Conservation (phyloP, 2,888 invertebrate genomes). For the Metallyticus violacea region DNA sequence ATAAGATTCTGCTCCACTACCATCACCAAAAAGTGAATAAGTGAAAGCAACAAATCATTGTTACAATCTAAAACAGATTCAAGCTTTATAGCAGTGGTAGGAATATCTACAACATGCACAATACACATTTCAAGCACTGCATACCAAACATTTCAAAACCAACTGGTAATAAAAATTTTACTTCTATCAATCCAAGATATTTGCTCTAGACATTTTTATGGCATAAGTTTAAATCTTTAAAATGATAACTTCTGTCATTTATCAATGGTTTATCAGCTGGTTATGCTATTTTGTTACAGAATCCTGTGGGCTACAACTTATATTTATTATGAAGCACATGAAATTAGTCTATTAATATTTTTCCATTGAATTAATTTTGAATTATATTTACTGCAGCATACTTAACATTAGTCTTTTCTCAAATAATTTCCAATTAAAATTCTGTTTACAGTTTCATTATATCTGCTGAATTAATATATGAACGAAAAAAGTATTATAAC, state of each 20-base stretch:
- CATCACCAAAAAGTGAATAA: neutral
- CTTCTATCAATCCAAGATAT: neutral
- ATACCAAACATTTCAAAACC: neutral
- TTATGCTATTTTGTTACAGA: neutral
- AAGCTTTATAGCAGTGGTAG: neutral
- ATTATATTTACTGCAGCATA: too few relatives aligned
- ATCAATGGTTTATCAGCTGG: neutral
- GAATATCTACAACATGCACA: neutral
- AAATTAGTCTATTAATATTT: too few relatives aligned
- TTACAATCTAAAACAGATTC: neutral
- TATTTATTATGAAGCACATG: neutral
- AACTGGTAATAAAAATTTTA: neutral
- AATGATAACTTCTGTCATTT: too few relatives aligned
- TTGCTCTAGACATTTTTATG: neutral
- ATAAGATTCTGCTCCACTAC: neutral
- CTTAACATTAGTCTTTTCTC: too few relatives aligned
- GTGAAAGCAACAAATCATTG: neutral
- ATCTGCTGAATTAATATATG: too few relatives aligned
- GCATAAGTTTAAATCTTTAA: too few relatives aligned
- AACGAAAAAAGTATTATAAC: too few relatives aligned
- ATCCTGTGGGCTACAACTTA: neutral
- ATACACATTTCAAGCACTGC: neutral
- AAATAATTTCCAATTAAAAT: too few relatives aligned
- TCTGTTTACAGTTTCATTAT: too few relatives aligned
- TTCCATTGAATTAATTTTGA: too few relatives aligned